Base-by-base conservation (phyloP, 2,797 vertebrate species). In the Cynopterus sphinx region DNA sequence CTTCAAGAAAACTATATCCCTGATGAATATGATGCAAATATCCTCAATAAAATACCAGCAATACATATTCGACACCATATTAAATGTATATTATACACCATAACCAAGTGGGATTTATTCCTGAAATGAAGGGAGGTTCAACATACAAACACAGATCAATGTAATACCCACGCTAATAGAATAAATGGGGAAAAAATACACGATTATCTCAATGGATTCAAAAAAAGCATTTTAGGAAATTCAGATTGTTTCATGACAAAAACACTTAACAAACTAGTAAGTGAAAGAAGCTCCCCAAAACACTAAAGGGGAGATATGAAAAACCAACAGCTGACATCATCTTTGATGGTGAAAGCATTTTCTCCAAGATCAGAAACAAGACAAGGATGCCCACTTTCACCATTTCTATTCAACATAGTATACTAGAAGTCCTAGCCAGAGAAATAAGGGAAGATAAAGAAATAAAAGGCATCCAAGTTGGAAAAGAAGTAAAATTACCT, bases 401-500 rank as follows among this genome's bases (percentile, higher is more conserved):
- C 63, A 41, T 24, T 68, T 68, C n/a, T 61, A 51, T 41, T 59
- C 51, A 49, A 59, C 2, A 39, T 2, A n/a, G 91, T 33, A 70
- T 33, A 70, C 57, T 68, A n/a, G 13, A n/a, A 70, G 53, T 92
- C n/a, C 10, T 0, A 61, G 26, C 51, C 51, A 86, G 51, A 86
- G 41, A 67, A 86, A 68, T 46, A 78, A 49, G 55, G 16, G 5
- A 22, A 79, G 21, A 87, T 51, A 92, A 86, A n/a, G 5, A 31
- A 68, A 78, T 13, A 24, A 86, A 70, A 70, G n/a, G 13, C 39
- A 75, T 41, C 26, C 28, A 41, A 78, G 68, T 49, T 51, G 39
- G 33, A 87, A 93, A 87, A 75, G 21, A 74, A 93, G 51, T 77
- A 77, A 85, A 85, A 92, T 71, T 43, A 21, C 33, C 65, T 87